A percentile compares a stretch with the other conserved stretches of the same genome.
Evolutionary conservation across 2,797 vertebrate species (phyloP).

Genomic region (Argyrosomus regius): DNA sequence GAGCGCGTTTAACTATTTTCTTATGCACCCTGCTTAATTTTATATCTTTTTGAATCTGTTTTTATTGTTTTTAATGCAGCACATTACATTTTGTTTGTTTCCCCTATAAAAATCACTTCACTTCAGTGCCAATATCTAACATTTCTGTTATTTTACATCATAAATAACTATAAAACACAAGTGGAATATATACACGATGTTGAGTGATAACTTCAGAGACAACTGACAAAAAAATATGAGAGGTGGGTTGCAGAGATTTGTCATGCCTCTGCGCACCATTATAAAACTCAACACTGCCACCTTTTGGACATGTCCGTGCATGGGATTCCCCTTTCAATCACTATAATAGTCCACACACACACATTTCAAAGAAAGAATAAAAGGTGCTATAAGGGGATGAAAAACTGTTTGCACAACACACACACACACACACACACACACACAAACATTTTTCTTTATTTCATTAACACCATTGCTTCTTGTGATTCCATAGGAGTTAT

Average conservation of each 20-base stretch:
- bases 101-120: not conserved
- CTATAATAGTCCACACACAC: not conserved
- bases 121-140: not conserved
- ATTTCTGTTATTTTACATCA: not conserved
- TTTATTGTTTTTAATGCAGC: not conserved
- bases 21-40: not conserved
- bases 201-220: constrained; percentile 11
- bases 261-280: constrained; percentile 42
- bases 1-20: not conserved
- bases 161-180: not conserved
- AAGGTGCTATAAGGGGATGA: not conserved
- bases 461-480: not conserved
- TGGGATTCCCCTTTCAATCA: constrained; percentile 19
- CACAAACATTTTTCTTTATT: not conserved
- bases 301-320: constrained; percentile 87
- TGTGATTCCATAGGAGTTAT: not conserved
- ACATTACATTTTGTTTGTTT: not conserved
- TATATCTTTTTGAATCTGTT: not conserved
- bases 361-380: constrained; percentile 4
- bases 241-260: constrained; percentile 25
- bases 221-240: constrained; percentile 24
- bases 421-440: not conserved
- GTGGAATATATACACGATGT: not conserved
- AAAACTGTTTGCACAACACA: constrained; percentile 13
- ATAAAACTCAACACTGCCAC: constrained; percentile 96